phyloP scores from a whole-genome alignment of 2,113 vertebrate genomes.

The Paracanthobrama guichenoti region DNA sequence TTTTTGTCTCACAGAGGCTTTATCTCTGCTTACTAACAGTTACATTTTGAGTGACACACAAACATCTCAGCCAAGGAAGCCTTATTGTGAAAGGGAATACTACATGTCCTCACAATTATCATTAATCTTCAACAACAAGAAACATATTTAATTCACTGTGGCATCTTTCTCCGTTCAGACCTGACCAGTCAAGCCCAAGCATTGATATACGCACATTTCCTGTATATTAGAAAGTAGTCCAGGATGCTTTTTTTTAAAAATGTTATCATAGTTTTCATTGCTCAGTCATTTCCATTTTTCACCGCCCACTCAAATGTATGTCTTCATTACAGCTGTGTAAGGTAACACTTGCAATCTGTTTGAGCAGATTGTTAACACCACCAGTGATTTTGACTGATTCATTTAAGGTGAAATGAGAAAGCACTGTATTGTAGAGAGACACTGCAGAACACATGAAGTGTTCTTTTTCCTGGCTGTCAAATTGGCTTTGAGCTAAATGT shows the following conservation, averaged over 20 bases:
- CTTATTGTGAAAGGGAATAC: not conserved
- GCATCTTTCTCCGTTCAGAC: not conserved
- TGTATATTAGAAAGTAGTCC: not conserved
- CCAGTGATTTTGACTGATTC: not conserved
- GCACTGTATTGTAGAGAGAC: not conserved
- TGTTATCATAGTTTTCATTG: no score
- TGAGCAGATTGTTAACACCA: not conserved
- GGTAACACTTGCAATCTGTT: not conserved
- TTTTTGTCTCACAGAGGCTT: no score
- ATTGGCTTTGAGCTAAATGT: not conserved
- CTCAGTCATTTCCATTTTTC: not conserved
- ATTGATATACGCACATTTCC: not conserved
- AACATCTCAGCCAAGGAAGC: not conserved
- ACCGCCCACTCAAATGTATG: not conserved
- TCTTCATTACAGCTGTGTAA: not conserved
- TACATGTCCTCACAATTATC: not conserved
- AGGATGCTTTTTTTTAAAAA: not conserved
- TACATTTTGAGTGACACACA: not conserved
- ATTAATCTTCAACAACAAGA: not conserved
- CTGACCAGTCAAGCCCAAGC: not conserved
- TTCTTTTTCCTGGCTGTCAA: not conserved
- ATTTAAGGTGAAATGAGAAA: not conserved
- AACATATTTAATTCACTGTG: not conserved
- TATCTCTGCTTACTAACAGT: not conserved
- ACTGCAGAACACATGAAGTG: no score